Conservation (phyloP, 2,113 vertebrate species). For the Vanacampus margaritifer region DNA sequence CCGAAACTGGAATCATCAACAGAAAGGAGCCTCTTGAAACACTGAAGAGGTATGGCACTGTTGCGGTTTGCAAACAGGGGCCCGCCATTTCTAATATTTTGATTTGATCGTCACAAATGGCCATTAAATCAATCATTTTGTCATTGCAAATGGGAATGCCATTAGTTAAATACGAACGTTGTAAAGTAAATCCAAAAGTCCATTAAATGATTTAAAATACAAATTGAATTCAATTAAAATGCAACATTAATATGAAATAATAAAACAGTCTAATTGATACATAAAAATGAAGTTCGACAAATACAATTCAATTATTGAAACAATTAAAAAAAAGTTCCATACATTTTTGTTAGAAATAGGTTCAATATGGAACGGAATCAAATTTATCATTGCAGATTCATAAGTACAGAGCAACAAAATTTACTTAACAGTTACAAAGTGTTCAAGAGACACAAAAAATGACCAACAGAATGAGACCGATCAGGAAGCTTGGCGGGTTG, state of each 20-base stretch:
- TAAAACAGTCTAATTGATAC: not conserved
- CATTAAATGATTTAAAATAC: not conserved
- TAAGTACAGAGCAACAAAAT: too few species aligned
- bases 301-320: too few species aligned
- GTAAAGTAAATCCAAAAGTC: not conserved
- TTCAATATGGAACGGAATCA: too few species aligned
- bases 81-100: not conserved
- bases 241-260: not conserved
- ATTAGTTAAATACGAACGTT: not conserved
- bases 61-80: not conserved
- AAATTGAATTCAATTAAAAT: not conserved
- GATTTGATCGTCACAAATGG: too few species aligned
- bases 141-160: not conserved
- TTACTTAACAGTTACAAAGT: too few species aligned
- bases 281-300: not conserved
- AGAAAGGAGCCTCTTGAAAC: constrained; percentile 90
- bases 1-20: constrained; percentile 84
- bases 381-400: too few species aligned
- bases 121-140: too few species aligned
- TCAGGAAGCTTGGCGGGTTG: too few species aligned
- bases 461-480: too few species aligned
- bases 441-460: too few species aligned
- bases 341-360: too few species aligned
- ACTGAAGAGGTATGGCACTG: constrained; percentile 78
- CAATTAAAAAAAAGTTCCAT: too few species aligned